Percentiles rank a stretch among this genome's conserved stretches.
Evolutionary conservation across 2,888 invertebrate species (phyloP).

Genomic region (Amblyjoppa fuscipennis): DNA sequence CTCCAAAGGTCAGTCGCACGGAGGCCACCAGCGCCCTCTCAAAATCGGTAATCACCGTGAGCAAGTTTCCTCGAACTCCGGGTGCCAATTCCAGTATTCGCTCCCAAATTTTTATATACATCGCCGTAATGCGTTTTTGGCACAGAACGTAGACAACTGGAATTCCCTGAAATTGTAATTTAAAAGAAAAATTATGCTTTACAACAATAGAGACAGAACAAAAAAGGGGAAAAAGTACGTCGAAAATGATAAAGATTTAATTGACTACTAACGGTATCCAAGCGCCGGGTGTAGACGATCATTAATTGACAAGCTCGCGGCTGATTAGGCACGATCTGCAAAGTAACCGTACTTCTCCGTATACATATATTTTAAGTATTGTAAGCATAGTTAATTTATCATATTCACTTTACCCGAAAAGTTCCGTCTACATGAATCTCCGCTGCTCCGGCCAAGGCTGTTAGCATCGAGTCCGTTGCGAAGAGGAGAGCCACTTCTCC

Average conservation of each 20-base stretch:
- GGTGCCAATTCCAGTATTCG: constrained; percentile 18
- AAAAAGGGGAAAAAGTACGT: neutral
- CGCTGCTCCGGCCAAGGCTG: too few species aligned
- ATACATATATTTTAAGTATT: too few species aligned
- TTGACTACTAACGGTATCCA: neutral
- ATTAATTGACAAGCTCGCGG: too few species aligned
- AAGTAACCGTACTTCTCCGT: too few species aligned
- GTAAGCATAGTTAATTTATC: too few species aligned
- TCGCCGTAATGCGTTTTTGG: constrained; percentile 2
- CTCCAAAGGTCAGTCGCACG: neutral
- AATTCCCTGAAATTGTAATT: constrained; percentile 7
- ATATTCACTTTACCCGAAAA: too few species aligned
- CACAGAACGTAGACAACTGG: constrained; percentile 8
- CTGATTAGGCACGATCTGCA: too few species aligned
- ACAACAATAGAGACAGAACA: neutral
- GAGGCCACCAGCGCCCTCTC: constrained; percentile 2
- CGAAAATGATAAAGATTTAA: neutral
- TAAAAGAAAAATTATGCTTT: neutral
- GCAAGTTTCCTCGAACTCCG: neutral
- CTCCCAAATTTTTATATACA: constrained; percentile 22
- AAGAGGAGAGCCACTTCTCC: too few species aligned
- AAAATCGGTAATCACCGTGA: constrained; percentile 7
- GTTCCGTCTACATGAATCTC: too few species aligned
- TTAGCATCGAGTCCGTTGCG: too few species aligned
- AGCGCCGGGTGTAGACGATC: too few species aligned